These are phyloP conservation scores for Acrobasis suavella DNA, from an alignment of 2,888 invertebrate genomes.

Conservation along the genomic window DNA sequence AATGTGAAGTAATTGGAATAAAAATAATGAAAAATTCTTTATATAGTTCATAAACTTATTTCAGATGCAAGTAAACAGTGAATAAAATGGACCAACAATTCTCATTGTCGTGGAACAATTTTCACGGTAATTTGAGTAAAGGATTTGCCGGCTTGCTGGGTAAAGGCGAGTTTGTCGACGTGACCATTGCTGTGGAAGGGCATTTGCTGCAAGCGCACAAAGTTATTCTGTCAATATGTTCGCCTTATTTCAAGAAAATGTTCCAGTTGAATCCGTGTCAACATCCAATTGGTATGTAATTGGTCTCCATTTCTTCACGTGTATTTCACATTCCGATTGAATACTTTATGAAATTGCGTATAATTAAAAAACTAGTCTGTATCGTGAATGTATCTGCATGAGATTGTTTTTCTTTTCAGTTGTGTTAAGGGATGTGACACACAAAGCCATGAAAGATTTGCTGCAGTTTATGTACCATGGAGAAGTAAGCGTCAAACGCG, in stretches of 20 bases:
- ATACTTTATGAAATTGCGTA: background rate
- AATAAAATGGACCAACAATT: slow-evolving; percentile 85
- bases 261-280: slow-evolving; percentile 85
- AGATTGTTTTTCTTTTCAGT: slow-evolving; percentile 66
- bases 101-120: slow-evolving; percentile 88
- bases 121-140: slow-evolving; percentile 86
- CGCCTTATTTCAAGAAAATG: slow-evolving; percentile 87
- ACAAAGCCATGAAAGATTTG: slow-evolving; percentile 87
- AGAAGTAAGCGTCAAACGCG: slow-evolving; percentile 88
- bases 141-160: slow-evolving; percentile 84
- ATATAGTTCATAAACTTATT: background rate
- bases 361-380: no score
- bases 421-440: slow-evolving; percentile 87
- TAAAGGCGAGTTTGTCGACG: slow-evolving; percentile 83
- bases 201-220: slow-evolving; percentile 86
- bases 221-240: slow-evolving; percentile 87
- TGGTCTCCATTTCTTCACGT: background rate
- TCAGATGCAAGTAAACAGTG: slow-evolving; percentile 35
- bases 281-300: slow-evolving; percentile 82
- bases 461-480: slow-evolving; percentile 90
- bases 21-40: background rate
- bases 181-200: slow-evolving; percentile 85
- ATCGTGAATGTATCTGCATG: no score
- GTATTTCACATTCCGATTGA: background rate
- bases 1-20: slow-evolving; percentile 31